Percentiles rank a stretch among this genome's conserved stretches.
Conservation (phyloP, 2,888 invertebrate species). For the Villa cingulata region DNA sequence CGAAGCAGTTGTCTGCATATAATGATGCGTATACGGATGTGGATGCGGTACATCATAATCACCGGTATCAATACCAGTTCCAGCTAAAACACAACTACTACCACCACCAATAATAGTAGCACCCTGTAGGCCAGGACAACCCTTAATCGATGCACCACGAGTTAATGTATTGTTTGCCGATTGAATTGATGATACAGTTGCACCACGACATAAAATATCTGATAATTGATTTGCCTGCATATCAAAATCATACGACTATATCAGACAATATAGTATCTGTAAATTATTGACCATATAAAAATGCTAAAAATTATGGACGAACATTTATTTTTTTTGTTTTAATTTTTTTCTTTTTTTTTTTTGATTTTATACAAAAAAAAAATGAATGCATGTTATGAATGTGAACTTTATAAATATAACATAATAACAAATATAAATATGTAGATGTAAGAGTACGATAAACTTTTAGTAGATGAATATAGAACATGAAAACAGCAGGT, state of each 20-base stretch:
- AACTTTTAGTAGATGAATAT: no score
- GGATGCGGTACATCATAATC: conserved; percentile 38
- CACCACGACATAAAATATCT: conserved; percentile 37
- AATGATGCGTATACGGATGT: conserved; percentile 37
- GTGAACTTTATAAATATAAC: no score
- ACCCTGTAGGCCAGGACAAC: conserved; percentile 17
- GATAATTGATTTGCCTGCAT: conserved; percentile 38
- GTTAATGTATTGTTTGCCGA: conserved; percentile 37
- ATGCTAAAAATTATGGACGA: conserved; percentile 14
- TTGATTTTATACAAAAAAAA: no score
- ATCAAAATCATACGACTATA: conserved; percentile 36
- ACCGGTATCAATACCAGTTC: conserved; percentile 33
- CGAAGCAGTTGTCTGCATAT: conserved; percentile 35
- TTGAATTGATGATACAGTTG: conserved; percentile 37
- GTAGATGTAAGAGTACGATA: no score
- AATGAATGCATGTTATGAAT: no score
- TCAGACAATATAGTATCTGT: conserved; percentile 14
- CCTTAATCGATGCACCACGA: conserved; percentile 33
- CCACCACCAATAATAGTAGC: conserved; percentile 18
- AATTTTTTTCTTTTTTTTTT: no score
- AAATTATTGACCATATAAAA: conserved; percentile 3
- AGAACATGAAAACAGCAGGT: no score
- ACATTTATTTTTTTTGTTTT: no score
- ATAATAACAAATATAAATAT: no score
- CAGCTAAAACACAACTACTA: conserved; percentile 31